Conservation (phyloP, 1,140 invertebrate species). For the Pemphigus obesinymphae region DNA sequence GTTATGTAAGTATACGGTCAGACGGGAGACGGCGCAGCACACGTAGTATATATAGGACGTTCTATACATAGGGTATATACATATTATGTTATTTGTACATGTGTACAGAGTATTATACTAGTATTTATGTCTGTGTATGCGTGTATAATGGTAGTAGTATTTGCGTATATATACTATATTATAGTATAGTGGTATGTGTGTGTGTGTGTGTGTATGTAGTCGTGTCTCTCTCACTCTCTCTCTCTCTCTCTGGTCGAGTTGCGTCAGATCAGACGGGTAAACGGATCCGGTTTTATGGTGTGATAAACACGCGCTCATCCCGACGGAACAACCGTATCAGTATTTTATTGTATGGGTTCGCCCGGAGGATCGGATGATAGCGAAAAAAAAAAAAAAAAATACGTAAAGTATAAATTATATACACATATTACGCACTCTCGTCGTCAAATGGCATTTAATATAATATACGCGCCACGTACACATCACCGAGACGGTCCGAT, state of each 20-base stretch:
- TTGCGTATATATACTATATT: not conserved
- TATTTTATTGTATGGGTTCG: conserved; percentile 28
- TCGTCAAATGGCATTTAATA: too few relatives aligned
- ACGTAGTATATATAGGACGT: too few relatives aligned
- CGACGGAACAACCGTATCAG: conserved; percentile 38
- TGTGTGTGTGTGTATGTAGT: not conserved
- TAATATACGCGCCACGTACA: too few relatives aligned
- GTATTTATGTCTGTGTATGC: not conserved
- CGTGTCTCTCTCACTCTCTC: conserved; percentile 6
- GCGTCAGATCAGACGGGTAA: conserved; percentile 37
- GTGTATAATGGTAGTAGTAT: not conserved
- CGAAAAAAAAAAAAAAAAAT: conserved; percentile 22
- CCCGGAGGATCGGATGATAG: not conserved
- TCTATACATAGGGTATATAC: not conserved
- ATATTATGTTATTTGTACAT: not conserved
- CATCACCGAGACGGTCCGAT: too few relatives aligned
- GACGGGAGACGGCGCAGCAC: too few relatives aligned
- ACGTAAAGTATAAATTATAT: too few relatives aligned
- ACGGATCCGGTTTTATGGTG: conserved; percentile 41
- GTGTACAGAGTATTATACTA: not conserved
- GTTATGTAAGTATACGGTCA: too few relatives aligned
- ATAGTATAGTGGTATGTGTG: not conserved
- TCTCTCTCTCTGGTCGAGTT: too few relatives aligned
- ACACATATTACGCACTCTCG: too few relatives aligned
- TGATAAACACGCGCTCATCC: conserved; percentile 35